Conservation (phyloP, 2,888 invertebrate genomes). For the Lepidonotus clava region DNA sequence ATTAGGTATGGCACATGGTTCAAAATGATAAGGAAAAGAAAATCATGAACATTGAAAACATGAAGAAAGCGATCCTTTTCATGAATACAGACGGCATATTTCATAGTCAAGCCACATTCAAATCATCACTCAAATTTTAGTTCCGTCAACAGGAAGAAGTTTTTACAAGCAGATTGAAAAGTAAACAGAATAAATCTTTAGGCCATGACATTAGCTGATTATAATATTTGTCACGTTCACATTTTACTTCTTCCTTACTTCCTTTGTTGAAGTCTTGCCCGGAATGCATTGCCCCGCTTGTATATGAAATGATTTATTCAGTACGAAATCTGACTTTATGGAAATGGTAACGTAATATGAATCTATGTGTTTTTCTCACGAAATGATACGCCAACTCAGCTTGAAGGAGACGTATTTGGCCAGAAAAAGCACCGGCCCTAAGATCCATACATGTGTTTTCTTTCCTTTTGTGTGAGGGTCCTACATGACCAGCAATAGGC, state of each 20-base stretch:
- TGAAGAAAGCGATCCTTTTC: too few relatives aligned
- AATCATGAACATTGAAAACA: too few relatives aligned
- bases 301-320: background rate
- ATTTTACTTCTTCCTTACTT: background rate
- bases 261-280: background rate
- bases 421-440: background rate
- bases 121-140: too few relatives aligned
- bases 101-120: too few relatives aligned
- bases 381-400: background rate
- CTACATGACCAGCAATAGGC: conserved; percentile 11
- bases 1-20: too few relatives aligned
- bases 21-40: too few relatives aligned
- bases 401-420: background rate
- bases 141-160: too few relatives aligned
- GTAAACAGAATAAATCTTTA: too few relatives aligned
- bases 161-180: too few relatives aligned
- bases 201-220: too few relatives aligned
- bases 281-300: background rate
- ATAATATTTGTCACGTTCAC: background rate
- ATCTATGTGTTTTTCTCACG: conserved; percentile 23
- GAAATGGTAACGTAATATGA: background rate
- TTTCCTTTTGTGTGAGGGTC: background rate
- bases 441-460: conserved; percentile 7
- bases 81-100: too few relatives aligned
- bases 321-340: conserved; percentile 18